A percentile compares a stretch with the other conserved stretches of the same genome.
These are phyloP conservation scores for Talpa occidentalis DNA, from an alignment of 2,113 vertebrate genomes.

Conservation along the genomic window DNA sequence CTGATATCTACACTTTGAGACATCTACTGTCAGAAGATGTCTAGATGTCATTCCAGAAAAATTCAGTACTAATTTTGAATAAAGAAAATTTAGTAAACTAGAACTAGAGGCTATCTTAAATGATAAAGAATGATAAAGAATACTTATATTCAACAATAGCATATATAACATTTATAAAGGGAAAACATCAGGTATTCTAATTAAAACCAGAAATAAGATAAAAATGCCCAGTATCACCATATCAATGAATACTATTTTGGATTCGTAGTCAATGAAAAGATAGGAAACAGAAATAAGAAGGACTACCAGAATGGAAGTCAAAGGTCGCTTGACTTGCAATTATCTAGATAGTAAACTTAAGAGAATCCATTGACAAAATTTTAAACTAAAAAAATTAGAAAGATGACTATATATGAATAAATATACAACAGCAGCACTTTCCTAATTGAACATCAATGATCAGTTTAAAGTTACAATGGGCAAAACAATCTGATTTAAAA, in stretches of 20 bases:
- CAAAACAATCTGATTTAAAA: neutral
- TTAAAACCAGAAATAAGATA: neutral
- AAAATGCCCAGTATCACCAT: neutral
- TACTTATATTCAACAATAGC: neutral
- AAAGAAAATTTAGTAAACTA: neutral
- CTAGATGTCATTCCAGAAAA: constrained; percentile 2
- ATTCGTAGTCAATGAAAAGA: neutral
- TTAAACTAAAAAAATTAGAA: neutral
- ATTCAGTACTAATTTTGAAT: neutral
- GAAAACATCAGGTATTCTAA: neutral
- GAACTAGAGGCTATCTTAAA: neutral
- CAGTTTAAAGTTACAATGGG: neutral
- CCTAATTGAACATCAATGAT: neutral
- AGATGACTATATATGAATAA: neutral
- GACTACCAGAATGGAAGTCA: neutral
- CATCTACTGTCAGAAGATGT: neutral
- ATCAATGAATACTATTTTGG: neutral
- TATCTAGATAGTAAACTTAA: neutral
- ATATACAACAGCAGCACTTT: neutral
- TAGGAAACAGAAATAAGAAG: neutral
- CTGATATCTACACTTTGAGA: too few species aligned
- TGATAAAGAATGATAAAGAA: neutral
- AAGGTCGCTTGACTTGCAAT: neutral
- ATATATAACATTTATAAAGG: constrained; percentile 27
- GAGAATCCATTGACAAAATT: neutral